Conservation (phyloP, 2,113 vertebrate genomes). For the Notarius lentiginosus region DNA sequence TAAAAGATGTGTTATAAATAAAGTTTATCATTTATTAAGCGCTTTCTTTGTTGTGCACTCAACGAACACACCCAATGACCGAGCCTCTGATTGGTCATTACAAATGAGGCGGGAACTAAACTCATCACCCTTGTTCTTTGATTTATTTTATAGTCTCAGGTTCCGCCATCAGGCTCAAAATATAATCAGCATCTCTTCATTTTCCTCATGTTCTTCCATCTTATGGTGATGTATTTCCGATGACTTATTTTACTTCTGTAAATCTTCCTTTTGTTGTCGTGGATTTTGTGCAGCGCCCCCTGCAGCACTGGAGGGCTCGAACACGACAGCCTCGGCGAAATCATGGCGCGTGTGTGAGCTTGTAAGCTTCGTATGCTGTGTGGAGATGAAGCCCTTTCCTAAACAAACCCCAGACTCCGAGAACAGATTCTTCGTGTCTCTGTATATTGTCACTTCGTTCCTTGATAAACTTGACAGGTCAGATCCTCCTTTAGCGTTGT, state of each 20-base stretch:
- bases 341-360: neutral
- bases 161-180: neutral
- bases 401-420: neutral
- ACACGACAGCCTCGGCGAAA: neutral
- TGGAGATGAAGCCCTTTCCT: neutral
- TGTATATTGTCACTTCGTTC: neutral
- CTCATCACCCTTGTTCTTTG: neutral
- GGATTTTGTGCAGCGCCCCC: neutral
- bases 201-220: neutral
- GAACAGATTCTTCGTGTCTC: neutral
- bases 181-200: neutral
- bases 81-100: neutral
- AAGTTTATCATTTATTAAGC: neutral
- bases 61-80: neutral
- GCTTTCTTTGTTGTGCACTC: neutral
- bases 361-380: neutral
- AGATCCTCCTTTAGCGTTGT: neutral
- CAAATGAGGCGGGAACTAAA: neutral
- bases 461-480: slow-evolving; percentile 1
- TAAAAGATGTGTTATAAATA: neutral
- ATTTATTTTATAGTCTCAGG: neutral
- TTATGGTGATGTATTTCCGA: neutral
- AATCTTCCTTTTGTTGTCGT: neutral
- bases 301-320: neutral
- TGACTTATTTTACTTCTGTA: neutral